Evolutionary conservation across 2,888 invertebrate species (phyloP).

Genomic region (Himalopsyche tibetana): DNA sequence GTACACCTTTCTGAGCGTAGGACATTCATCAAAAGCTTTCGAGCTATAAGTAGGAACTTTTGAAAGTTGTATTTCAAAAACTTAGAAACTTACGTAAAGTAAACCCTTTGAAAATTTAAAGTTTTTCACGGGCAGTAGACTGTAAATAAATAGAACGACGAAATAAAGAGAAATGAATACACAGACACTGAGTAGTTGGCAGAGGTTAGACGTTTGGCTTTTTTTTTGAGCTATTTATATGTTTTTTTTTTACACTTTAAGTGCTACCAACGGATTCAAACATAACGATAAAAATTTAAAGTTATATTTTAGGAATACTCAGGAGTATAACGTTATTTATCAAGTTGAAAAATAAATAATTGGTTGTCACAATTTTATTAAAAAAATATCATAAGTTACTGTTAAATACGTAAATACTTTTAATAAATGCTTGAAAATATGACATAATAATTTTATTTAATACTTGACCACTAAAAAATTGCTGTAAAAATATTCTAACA

Average conservation of each 20-base stretch:
- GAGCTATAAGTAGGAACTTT: slow-evolving; percentile 40
- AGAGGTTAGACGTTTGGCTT: background rate
- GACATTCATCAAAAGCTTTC: background rate
- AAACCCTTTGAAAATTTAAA: slow-evolving; percentile 46
- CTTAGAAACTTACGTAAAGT: slow-evolving; percentile 24
- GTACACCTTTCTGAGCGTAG: background rate
- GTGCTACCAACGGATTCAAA: too few relatives aligned
- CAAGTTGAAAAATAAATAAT: too few relatives aligned
- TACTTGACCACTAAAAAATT: too few relatives aligned
- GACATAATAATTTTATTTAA: too few relatives aligned
- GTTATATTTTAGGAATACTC: too few relatives aligned
- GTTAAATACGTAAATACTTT: too few relatives aligned
- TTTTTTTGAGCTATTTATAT: background rate
- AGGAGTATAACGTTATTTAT: too few relatives aligned
- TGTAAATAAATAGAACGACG: slow-evolving; percentile 58
- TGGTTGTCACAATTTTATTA: too few relatives aligned
- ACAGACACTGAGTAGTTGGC: slow-evolving; percentile 14
- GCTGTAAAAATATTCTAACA: too few relatives aligned
- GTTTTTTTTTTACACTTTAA: too few relatives aligned
- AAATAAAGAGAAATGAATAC: slow-evolving; percentile 54
- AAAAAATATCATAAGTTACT: too few relatives aligned
- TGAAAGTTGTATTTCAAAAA: slow-evolving; percentile 38
- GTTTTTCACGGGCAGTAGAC: slow-evolving; percentile 57
- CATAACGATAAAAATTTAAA: background rate
- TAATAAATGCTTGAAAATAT: too few relatives aligned